phyloP scores from a whole-genome alignment of 2,797 vertebrate species.

The Eurystomus glaucurus region DNA sequence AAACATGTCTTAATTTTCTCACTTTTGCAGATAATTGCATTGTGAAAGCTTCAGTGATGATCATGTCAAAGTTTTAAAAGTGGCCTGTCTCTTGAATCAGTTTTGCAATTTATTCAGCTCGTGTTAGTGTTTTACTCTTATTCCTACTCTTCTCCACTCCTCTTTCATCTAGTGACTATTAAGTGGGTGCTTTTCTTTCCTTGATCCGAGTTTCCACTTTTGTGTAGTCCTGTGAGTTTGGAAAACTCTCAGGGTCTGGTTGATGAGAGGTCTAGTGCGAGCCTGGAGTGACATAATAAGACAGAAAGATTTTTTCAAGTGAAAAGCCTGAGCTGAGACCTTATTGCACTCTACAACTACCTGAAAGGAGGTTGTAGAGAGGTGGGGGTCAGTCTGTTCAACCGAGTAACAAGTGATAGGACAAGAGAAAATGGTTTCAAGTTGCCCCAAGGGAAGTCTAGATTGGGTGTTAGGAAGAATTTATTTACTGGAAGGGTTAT shows the following conservation, averaged over 20 bases:
- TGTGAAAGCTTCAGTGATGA: neutral
- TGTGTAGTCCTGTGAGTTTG: neutral
- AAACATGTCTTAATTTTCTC: neutral
- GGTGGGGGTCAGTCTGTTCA: too few species aligned
- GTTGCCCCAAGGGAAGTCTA: too few species aligned
- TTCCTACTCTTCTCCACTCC: neutral
- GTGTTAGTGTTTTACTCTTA: neutral
- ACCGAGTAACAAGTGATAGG: too few species aligned
- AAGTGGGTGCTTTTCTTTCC: neutral
- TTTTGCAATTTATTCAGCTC: neutral
- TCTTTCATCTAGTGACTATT: neutral
- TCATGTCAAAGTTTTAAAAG: constrained; percentile 7
- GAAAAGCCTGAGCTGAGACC: neutral
- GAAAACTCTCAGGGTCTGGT: neutral
- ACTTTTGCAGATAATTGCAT: neutral
- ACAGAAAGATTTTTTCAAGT: neutral
- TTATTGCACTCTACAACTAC: too few species aligned
- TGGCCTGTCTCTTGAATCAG: neutral
- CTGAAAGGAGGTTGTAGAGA: too few species aligned
- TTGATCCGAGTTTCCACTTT: neutral
- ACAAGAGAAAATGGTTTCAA: too few species aligned
- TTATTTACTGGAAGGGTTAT: too few species aligned
- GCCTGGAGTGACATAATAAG: neutral
- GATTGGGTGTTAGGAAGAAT: too few species aligned
- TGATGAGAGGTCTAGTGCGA: neutral